Evolutionary conservation across 2,888 invertebrate species (phyloP), one percentile per base, ranked within the genome.

Genomic region (Harpalus rubripes): DNA sequence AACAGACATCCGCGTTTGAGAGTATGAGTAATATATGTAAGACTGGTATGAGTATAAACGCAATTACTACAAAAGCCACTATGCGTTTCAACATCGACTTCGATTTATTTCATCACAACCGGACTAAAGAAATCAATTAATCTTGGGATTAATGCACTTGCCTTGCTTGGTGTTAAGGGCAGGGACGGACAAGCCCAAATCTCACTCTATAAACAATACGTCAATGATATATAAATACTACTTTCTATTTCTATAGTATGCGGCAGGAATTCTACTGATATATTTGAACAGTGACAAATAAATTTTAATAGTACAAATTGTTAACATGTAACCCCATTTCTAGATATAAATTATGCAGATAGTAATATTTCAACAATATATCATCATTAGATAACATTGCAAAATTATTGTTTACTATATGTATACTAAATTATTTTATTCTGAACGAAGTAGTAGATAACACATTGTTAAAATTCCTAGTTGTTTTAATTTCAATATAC

Each of bases 141-240:
- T 87, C 86, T 87, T 86, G 76, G 84, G 85, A 86, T 87, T 87
- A 87, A 87, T 87, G 87, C 87, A 87, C 87, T 87, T 87, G 85
- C 85, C 83, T 58, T 78, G 58, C 16, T 56, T 26, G n/a, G 56
- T 41, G 41, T n/a, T 15, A 72, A 68, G 72, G 7, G 72, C 72
- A 74, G 72, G 22, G 16, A 41, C 72, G 72, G 72, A 7, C 18
- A 8, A 18, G 18, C 44, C 44, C 72, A 74, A 18, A 52, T 52
- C 12, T 10, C 44, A 12, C 44, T 32, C 32, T 32, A 52, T 12
- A 52, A 52, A 52, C 12, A 52, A 52, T 52, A 52, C 44, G 10
- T 52, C 44, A 52, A 52, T 52, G 44, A 44, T 52, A 18, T 63
- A 18, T 63, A 63, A 18, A 26, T 15, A 59, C 18, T 59, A 59